Base-by-base conservation (phyloP, 1,140 invertebrate genomes). In the Adoxophyes honmai region DNA sequence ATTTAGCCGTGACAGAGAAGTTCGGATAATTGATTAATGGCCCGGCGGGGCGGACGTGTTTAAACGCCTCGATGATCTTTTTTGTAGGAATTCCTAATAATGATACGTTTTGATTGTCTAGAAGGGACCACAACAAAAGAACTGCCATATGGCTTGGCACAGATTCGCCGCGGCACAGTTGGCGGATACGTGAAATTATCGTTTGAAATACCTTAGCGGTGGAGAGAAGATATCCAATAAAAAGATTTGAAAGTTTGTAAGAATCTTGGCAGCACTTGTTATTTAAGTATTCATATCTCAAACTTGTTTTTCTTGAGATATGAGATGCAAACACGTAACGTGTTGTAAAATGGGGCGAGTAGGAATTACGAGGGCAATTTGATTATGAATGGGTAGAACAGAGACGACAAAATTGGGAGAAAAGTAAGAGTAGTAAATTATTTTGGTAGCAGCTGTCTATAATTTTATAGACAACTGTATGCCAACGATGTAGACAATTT, bases 11-110 rank as follows among this genome's bases (percentile, higher is more conserved):
- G 81, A 78, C 77, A 73, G 73, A 71, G 74, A 73, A 71, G 67
- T 78, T 79, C 71, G 73, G 59, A 66, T 84, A 88, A 86, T 86
- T 86, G 85, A 84, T 86, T 86, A 82, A 85, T 84, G 78, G 71
- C 62, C 60, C 62, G 62, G 70, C 67, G 72, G 70, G 75, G 80
- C 79, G 75, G 81, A 83, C 80, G 73, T 78, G 75, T 81, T 80
- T 79, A 80, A 81, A 86, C 70, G 78, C 62, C 57, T 61, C 74
- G 64, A 74, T 80, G 70, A 65, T 73, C 63, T 85, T 85, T 65
- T 86, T 87, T 80, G 66, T 78, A 59, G 57, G 60, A 75, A 81
- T 78, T 74, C 72, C 78, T 70, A 68, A 67, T 86, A 86, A 88
- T 86, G 77, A 86, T 86, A 85, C 69, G 77, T 80, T 85, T 62